Evolutionary conservation across 2,888 invertebrate species (phyloP).

Genomic region (Watsonalla cultraria): DNA sequence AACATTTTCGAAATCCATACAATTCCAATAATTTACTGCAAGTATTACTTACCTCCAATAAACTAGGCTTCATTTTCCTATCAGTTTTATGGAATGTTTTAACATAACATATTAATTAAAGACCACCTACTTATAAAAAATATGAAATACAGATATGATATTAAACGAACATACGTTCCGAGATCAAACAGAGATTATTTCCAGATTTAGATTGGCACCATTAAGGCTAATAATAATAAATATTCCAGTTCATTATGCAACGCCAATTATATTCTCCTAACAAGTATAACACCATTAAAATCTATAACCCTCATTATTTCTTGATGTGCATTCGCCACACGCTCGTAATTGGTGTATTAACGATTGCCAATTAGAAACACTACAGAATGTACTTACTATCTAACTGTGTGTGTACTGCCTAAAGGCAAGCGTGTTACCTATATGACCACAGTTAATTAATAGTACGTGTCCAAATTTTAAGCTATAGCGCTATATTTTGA

Average conservation of each 20-base stretch:
- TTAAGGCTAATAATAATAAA: conserved; percentile 7
- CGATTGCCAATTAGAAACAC: conserved; percentile 28
- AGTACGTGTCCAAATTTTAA: no score
- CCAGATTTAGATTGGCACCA: conserved; percentile 1
- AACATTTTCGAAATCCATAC: no score
- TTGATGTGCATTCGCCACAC: conserved; percentile 21
- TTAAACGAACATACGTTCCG: neutral
- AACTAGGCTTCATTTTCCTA: neutral
- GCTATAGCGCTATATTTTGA: no score
- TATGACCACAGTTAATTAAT: no score
- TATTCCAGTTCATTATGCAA: conserved; percentile 14
- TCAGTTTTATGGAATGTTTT: neutral
- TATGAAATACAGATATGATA: neutral
- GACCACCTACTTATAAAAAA: neutral
- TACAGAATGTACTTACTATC: conserved; percentile 11
- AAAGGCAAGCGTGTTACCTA: neutral
- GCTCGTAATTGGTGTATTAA: conserved; percentile 28
- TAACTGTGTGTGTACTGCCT: neutral
- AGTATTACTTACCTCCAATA: no score
- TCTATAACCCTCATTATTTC: conserved; percentile 31
- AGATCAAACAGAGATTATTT: neutral
- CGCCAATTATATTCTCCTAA: conserved; percentile 25
- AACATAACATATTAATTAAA: neutral
- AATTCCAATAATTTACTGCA: no score
- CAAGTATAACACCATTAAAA: conserved; percentile 25